Evolutionary conservation across 1,140 invertebrate species (phyloP), one percentile per base, ranked within the genome.

Genomic region (Drosophila willistoni): DNA sequence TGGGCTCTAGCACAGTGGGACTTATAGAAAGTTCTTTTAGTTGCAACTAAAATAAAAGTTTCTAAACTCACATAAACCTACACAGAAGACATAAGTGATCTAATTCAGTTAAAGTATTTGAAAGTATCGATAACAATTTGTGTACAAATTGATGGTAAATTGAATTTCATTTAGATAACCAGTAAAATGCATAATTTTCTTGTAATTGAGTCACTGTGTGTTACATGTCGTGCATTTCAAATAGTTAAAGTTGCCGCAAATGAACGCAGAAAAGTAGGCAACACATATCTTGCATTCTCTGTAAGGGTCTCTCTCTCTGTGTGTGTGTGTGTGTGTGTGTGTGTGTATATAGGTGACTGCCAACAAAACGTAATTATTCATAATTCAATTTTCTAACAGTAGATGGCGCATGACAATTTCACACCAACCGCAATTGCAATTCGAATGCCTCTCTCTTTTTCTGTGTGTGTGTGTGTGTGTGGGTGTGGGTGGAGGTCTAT

Each of bases 341-440:
- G 3, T 33, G 36, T 14, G 13, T 19, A 14, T 29, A 47, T n/a
- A 29, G 54, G 29, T 41, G 74, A 62, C 33, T 60, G n/a, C 10
- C 44, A 60, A 70, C 47, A 78, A 79, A 76, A 65, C 79, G 76
- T 70, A 83, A 86, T 86, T 86, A 86, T 86, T 86, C 84, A 86
- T 86, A 86, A 86, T 86, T 89, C 79, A 86, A 86, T 86, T 87
- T 87, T 73, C 68, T 54, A 86, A 72, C 77, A 76, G 70, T 79
- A 73, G 83, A 75, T 67, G 79, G 77, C 59, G 76, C 83, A 68
- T 70, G 70, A 68, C 76, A 70, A 87, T 87, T 87, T 83, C 64
- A 71, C 79, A 73, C 61, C 64, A 79, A 68, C 75, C 62, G 61
- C 74, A 56, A 70, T 67, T 61, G 59, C 71, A 87, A 76, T 76